These are phyloP conservation scores for Notoglanidium macrostoma DNA, from an alignment of 2,797 vertebrate genomes.

Conservation along the genomic window DNA sequence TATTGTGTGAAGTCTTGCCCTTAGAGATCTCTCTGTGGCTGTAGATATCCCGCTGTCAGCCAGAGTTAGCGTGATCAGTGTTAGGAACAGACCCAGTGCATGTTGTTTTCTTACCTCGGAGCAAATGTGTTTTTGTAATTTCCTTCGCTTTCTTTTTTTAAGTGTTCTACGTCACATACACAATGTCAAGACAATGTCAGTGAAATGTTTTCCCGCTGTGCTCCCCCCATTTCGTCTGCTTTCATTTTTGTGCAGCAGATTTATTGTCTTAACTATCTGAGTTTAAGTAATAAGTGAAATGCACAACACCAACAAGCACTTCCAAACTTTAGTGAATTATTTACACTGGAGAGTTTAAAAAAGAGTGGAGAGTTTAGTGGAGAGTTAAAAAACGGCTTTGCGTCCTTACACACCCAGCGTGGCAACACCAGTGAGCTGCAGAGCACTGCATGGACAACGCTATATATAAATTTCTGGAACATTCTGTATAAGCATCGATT, in stretches of 20 bases:
- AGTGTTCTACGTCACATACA: too few species aligned
- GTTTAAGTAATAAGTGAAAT: not conserved
- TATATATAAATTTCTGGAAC: slow-evolving; percentile 56
- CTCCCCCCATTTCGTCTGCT: not conserved
- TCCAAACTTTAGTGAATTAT: slow-evolving; percentile 4
- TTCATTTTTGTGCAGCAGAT: slow-evolving; percentile 29
- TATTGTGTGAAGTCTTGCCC: slow-evolving; percentile 47
- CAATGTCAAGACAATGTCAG: too few species aligned
- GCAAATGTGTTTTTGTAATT: slow-evolving; percentile 37
- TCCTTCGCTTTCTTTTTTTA: slow-evolving; percentile 1
- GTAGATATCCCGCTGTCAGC: slow-evolving; percentile 53
- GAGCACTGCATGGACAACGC: slow-evolving; percentile 59
- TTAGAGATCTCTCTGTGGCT: slow-evolving; percentile 38
- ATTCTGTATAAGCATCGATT: slow-evolving; percentile 65
- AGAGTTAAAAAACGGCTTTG: slow-evolving; percentile 17
- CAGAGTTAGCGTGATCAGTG: slow-evolving; percentile 53
- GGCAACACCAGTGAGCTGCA: slow-evolving; percentile 42
- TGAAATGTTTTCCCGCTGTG: too few species aligned
- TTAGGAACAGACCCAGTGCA: slow-evolving; percentile 48
- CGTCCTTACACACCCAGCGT: not conserved
- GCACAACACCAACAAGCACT: not conserved
- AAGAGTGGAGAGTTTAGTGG: too few species aligned
- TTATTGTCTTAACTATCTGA: slow-evolving; percentile 1
- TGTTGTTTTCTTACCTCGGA: slow-evolving; percentile 40
- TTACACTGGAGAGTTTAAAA: not conserved